Base-by-base conservation (phyloP, 2,888 invertebrate species). In the Myopa tessellatipennis region DNA sequence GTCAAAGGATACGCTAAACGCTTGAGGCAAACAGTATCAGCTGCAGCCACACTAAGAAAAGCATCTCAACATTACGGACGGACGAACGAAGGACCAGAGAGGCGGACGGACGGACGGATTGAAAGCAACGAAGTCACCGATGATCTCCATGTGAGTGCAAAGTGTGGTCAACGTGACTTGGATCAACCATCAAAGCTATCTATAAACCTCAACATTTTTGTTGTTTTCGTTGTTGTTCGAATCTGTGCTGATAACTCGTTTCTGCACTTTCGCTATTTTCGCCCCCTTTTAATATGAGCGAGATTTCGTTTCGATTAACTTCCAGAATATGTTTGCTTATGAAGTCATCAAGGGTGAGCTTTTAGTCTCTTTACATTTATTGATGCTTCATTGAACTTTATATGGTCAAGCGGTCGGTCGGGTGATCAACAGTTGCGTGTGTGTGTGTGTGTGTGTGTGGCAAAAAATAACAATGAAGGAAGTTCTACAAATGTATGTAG, bases 301-400 rank as follows among this genome's bases (percentile, higher is more conserved):
- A 12, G 40, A 72, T 61, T 18, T 63, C 14, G 65, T 52, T 52
- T n/a, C 50, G 34, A 63, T 52, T 74, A 63, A 65, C 63, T 50
- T 65, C 12, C 36, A 40, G 26, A 58, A 26, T 6, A 50, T 74
- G 60, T 74, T 74, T 65, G 65, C 10, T 74, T 52, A 60, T 71
- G 40, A 71, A 71, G 71, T 60, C 71, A 65, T 65, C 65, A 65
- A 5, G 4, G 65, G 38, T 40, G 63, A 61, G 63, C 52, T 65
- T 65, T 65, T 12, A 36, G 26, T 45, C 63, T 45, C 18, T 38
- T 3, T 36, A 16, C 34, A 38, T 72, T 72, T 18, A 18, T 58
- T 40, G 50, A 55, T 34, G 70, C 70, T 70, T 70, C 70, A 70
- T 70, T 70, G 70, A 70, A 70, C 38, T 55, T 70, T n/a, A 45